A percentile compares a stretch with the other conserved stretches of the same genome.
These are phyloP conservation scores for Tragelaphus scriptus DNA, from an alignment of 2,113 vertebrate species.

Conservation along the genomic window DNA sequence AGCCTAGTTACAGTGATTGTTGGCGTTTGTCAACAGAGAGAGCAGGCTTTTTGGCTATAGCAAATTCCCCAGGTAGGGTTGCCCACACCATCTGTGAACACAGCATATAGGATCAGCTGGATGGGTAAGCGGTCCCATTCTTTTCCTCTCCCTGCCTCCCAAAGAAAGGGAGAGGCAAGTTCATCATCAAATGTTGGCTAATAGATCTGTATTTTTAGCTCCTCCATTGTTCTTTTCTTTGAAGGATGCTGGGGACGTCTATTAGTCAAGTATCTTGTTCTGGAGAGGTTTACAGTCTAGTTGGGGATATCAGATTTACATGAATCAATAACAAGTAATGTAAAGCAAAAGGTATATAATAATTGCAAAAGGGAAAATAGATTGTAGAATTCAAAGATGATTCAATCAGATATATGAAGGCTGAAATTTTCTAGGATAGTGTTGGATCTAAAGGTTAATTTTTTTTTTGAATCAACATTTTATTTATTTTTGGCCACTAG, in stretches of 20 bases:
- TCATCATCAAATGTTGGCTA: conserved; percentile 12
- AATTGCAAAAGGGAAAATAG: neutral
- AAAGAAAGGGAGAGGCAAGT: conserved; percentile 14
- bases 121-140: neutral
- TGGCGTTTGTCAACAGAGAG: conserved; percentile 59
- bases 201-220: neutral
- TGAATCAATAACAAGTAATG: neutral
- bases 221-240: conserved; percentile 14
- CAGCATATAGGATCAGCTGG: conserved; percentile 49
- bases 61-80: conserved; percentile 44
- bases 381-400: neutral
- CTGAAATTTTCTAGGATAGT: neutral
- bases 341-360: neutral
- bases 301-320: neutral
- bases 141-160: neutral
- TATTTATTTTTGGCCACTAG: neutral
- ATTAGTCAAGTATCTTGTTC: neutral
- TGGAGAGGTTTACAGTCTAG: neutral
- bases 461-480: neutral
- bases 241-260: neutral
- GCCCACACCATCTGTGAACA: conserved; percentile 62
- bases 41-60: conserved; percentile 59
- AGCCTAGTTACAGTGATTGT: conserved; percentile 60
- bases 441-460: neutral
- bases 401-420: neutral